A percentile compares a stretch with the other conserved stretches of the same genome.
phyloP scores from a whole-genome alignment of 2,797 vertebrate species.

The Epinephelus malabaricus region DNA sequence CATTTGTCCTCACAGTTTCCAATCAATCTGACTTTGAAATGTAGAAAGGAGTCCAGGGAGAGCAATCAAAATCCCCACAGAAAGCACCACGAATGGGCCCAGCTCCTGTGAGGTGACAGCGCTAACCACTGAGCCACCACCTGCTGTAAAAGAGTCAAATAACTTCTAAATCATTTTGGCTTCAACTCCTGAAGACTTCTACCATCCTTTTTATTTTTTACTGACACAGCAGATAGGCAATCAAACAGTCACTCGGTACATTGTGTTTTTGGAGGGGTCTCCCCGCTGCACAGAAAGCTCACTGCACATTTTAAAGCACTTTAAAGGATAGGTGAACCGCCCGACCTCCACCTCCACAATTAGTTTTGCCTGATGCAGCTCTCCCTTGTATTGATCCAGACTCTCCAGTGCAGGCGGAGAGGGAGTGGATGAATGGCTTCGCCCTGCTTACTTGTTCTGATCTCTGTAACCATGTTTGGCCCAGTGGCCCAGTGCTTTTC shows the following conservation, averaged over 20 bases:
- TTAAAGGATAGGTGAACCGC: conserved; percentile 69
- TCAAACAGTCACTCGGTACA: conserved; percentile 30
- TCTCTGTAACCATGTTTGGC: conserved; percentile 58
- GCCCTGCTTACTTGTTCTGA: conserved; percentile 34
- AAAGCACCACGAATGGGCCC: conserved; percentile 22
- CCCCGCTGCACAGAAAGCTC: conserved; percentile 24
- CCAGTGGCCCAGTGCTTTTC: conserved; percentile 35
- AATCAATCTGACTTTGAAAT: conserved; percentile 67
- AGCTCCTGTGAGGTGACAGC: conserved; percentile 6
- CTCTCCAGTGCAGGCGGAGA: conserved; percentile 37
- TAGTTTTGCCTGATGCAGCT: conserved; percentile 79
- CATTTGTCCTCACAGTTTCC: conserved; percentile 49
- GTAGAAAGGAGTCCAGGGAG: conserved; percentile 44
- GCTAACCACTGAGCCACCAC: conserved; percentile 41
- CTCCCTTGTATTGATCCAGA: conserved; percentile 72
- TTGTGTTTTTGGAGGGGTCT: conserved; percentile 46
- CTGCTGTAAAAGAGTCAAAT: conserved; percentile 56
- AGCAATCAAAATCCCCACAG: conserved; percentile 62
- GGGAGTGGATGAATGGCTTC: conserved; percentile 61
- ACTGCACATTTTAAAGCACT: conserved; percentile 65
- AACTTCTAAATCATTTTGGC: conserved; percentile 48
- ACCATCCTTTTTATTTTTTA: conserved; percentile 29
- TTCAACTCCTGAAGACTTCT: conserved; percentile 32
- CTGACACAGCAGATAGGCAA: conserved; percentile 53
- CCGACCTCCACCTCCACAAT: conserved; percentile 75